Base-by-base conservation (phyloP, 2,888 invertebrate species). In the Dermolepida albohirtum region DNA sequence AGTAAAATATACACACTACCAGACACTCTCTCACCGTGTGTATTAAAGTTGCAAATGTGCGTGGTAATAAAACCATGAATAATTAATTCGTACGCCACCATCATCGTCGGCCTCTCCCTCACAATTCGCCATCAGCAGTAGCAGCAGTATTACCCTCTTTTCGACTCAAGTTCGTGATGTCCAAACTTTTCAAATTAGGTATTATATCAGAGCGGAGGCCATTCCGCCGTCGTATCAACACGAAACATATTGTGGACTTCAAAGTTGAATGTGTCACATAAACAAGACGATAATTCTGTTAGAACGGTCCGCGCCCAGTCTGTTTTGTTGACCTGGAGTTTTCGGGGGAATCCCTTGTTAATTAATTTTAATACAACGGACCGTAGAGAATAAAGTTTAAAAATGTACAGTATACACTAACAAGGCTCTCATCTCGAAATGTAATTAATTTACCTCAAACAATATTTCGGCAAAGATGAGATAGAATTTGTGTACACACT, bases 41-140 rank as follows among this genome's bases (percentile, higher is more conserved):
- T 52, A 52, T 52, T 52, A 52, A 52, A 52, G 51, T 52, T 52
- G 51, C 29, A 52, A 34, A 52, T 52, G 51, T 52, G 29, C 29
- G 34, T 29, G 51, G 51, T 52, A 52, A 52, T 52, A 52, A 52
- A 52, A 52, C 34, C 51, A 34, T 52, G 51, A 52, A 52, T 52
- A 52, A 52, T 52, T 52, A 52, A 52, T 52, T 11, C 34, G 51
- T 12, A 10, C 11, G 51, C 51, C 11, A 22, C 51, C 34, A 34
- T 34, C 34, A 34, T 34, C 6, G 34, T 34, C 6, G 34, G 10
- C 34, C 34, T 34, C 34, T 34, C 34, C 34, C 34, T 34, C 34
- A 34, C 34, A 34, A 34, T 34, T 34, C 34, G 6, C 34, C 34
- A 34, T 34, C 34, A 34, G 34, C 6, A 34, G 34, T 34, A 34